Conservation (phyloP, 2,797 vertebrate genomes). For the Sitta carolinensis region DNA sequence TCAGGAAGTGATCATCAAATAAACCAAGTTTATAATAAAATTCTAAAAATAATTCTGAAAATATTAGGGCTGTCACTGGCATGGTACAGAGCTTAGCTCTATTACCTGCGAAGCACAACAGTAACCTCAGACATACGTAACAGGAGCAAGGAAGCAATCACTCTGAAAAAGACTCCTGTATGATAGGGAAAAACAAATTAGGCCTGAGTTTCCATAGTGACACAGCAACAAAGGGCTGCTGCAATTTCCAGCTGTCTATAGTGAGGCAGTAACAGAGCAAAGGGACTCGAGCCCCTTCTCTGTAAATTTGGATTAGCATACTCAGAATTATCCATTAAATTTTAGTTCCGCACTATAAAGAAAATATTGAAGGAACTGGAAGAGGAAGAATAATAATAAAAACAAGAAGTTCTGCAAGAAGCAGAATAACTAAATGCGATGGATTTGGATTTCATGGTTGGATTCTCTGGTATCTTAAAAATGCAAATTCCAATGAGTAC, state of each 20-base stretch:
- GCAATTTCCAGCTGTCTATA: conserved; percentile 51
- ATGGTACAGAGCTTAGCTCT: neutral
- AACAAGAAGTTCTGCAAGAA: neutral
- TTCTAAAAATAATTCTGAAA: conserved; percentile 5
- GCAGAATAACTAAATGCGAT: neutral
- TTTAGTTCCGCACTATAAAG: neutral
- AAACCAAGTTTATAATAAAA: neutral
- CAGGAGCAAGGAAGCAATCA: conserved; percentile 50
- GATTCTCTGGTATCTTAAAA: conserved; percentile 34
- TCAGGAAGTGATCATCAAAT: neutral
- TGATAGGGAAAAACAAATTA: conserved; percentile 49
- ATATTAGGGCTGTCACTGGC: neutral
- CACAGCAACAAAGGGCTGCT: conserved; percentile 51
- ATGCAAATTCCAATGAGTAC: conserved; percentile 2
- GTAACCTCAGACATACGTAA: neutral
- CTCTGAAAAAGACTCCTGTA: conserved; percentile 26
- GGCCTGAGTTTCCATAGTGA: conserved; percentile 61
- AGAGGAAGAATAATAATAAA: conserved; percentile 12
- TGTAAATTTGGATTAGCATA: neutral
- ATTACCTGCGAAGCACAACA: conserved; percentile 2
- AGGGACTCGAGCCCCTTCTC: neutral
- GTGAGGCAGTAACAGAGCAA: neutral
- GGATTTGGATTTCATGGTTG: conserved; percentile 33
- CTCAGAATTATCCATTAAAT: neutral
- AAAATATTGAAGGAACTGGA: conserved; percentile 21